Conservation (phyloP, 2,888 invertebrate genomes). For the Fabriciana adippe region DNA sequence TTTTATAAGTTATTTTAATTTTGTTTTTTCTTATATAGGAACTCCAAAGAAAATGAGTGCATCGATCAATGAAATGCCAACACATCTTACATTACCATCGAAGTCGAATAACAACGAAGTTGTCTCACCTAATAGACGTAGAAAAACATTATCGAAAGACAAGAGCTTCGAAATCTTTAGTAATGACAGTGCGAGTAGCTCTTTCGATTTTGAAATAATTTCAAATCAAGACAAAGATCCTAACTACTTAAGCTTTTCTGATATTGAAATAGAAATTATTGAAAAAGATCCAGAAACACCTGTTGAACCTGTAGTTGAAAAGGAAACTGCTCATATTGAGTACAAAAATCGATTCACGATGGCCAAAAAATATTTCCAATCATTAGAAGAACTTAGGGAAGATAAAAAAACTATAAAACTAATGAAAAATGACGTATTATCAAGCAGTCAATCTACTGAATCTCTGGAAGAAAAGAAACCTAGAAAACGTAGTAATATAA, state of each 20-base stretch:
- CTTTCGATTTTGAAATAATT: slow-evolving; percentile 50
- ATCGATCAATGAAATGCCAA: slow-evolving; percentile 18
- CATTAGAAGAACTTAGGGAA: slow-evolving; percentile 69
- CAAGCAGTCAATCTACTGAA: slow-evolving; percentile 63
- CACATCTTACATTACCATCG: slow-evolving; percentile 4
- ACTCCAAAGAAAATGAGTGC: slow-evolving; percentile 33
- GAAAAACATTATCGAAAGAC: slow-evolving; percentile 35
- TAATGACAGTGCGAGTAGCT: slow-evolving; percentile 47
- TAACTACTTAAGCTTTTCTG: slow-evolving; percentile 66
- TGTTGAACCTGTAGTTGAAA: slow-evolving; percentile 51
- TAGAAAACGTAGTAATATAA: slow-evolving; percentile 49
- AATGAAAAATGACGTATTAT: slow-evolving; percentile 69
- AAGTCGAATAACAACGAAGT: slow-evolving; percentile 9
- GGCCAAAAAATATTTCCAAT: slow-evolving; percentile 77
- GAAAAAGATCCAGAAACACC: slow-evolving; percentile 58
- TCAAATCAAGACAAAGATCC: slow-evolving; percentile 55
- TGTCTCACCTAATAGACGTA: slow-evolving; percentile 3
- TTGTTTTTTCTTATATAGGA: slow-evolving; percentile 39
- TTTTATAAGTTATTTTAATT: slow-evolving; percentile 1
- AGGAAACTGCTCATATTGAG: slow-evolving; percentile 55
- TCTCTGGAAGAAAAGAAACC: slow-evolving; percentile 59
- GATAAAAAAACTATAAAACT: slow-evolving; percentile 59
- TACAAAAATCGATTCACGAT: slow-evolving; percentile 75
- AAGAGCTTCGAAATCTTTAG: slow-evolving; percentile 46
- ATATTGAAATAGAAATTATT: slow-evolving; percentile 73